Base-by-base conservation (phyloP, 2,113 vertebrate genomes). In the Pelodiscus sinensis region DNA sequence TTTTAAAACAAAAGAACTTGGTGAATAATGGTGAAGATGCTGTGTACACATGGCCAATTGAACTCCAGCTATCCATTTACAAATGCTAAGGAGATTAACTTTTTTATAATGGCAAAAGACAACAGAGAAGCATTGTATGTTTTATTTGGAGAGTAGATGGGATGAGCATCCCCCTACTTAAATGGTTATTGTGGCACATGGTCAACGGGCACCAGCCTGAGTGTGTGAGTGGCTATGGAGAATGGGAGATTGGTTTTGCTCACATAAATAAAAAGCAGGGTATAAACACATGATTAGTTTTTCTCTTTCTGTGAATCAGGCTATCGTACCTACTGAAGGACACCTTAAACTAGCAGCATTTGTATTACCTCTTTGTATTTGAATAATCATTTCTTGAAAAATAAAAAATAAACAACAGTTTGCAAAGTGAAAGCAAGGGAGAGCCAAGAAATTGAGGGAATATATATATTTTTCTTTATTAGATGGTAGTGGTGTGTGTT, bases 391-490 rank as follows among this genome's bases (percentile, higher is more conserved):
- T 2, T 55, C 31, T 81, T 19, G 44, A 27, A 38, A 2, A 57
- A 1, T 0, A 58, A 60, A 60, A 13, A 29, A 25, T 21, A 19
- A 24, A 24, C 11, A 60, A n/a, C 7, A 68, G 29, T 31, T 68
- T 62, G 38, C 6, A 62, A 25, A 8, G 38, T 1, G 65, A 75
- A 88, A 65, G 8, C 60, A 9, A 3, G 62, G 6, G 10, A 83
- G 4, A 83, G 12, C 0, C 13, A 87, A 55, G 8, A 65, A 90
- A 79, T 73, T 35, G 65, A 35, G n/a, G n/a, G 65, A 71, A 71
- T 18, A 0, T 85, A 0, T 85, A 14, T 2, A 5, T 1, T 15
- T 52, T 89, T 88, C 78, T 80, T 18, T 82, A 24, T 9, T 50
- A 2, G 29, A 51, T 73, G 5, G 11, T 19, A 16, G 25, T 6